Conservation (phyloP, 2,113 vertebrate species). For the Sapayoa aenigma region DNA sequence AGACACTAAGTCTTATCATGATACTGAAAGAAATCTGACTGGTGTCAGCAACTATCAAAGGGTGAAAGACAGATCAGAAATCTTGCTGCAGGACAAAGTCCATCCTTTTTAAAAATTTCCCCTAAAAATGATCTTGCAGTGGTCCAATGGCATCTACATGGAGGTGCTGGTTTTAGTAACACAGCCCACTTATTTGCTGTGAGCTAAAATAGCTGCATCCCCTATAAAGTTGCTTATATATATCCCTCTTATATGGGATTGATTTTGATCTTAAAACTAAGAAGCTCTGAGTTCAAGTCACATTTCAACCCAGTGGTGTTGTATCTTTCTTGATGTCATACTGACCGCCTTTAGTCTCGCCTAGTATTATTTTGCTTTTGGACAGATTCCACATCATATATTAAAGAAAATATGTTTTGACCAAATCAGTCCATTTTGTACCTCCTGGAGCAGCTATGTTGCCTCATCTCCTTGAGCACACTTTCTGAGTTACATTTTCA, state of each 20-base stretch:
- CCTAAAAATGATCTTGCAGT: background rate
- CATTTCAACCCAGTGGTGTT: background rate
- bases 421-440: background rate
- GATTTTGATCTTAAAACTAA: background rate
- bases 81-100: conserved; percentile 28
- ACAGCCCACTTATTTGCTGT: background rate
- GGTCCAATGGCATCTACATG: background rate
- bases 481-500: background rate
- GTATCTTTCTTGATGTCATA: background rate
- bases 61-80: conserved; percentile 9
- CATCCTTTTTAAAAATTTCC: background rate
- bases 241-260: background rate
- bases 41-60: conserved; percentile 23
- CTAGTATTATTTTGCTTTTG: background rate
- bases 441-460: background rate
- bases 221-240: background rate
- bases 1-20: background rate
- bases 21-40: conserved; percentile 16
- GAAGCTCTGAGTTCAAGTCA: background rate
- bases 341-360: background rate
- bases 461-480: background rate
- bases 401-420: conserved; percentile 26
- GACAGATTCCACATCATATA: background rate
- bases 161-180: background rate
- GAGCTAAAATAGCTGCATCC: background rate